These are phyloP conservation scores for Drosophila peninsularis DNA, from an alignment of 2,888 invertebrate genomes.

Conservation along the genomic window DNA sequence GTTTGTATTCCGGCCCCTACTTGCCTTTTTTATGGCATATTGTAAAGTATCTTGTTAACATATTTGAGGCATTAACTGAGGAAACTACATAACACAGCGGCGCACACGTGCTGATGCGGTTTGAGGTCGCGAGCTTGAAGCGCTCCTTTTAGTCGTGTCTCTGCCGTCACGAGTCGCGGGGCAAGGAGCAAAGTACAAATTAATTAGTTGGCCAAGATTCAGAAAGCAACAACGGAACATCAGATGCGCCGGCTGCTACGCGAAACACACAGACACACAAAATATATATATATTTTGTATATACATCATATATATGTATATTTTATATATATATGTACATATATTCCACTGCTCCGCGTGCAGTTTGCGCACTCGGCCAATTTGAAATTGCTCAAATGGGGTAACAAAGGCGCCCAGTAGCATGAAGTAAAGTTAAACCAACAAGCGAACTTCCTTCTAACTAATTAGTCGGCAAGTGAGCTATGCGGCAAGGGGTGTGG, in stretches of 20 bases:
- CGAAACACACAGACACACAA: neutral
- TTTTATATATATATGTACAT: neutral
- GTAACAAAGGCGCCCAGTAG: constrained; percentile 29
- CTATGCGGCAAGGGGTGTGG: constrained; percentile 9
- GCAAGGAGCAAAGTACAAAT: constrained; percentile 61
- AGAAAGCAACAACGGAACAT: constrained; percentile 32
- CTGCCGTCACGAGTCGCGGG: constrained; percentile 6
- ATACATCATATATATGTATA: neutral
- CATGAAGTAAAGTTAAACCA: constrained; percentile 49
- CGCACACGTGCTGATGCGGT: constrained; percentile 38
- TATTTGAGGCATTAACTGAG: constrained; percentile 74
- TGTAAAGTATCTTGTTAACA: constrained; percentile 80
- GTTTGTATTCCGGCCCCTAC: constrained; percentile 45
- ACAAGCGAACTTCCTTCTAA: constrained; percentile 62
- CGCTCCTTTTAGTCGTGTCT: neutral
- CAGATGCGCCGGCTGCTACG: constrained; percentile 24
- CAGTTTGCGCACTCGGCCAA: constrained; percentile 60
- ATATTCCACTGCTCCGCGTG: constrained; percentile 18
- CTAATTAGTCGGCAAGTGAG: constrained; percentile 52
- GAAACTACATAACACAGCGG: constrained; percentile 57
- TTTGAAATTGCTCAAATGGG: constrained; percentile 55
- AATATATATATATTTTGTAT: neutral
- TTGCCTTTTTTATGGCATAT: constrained; percentile 65
- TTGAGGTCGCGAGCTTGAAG: constrained; percentile 12
- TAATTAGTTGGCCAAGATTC: constrained; percentile 68